Conservation (phyloP, 2,888 invertebrate genomes). For the Chrysomela aeneicollis region DNA sequence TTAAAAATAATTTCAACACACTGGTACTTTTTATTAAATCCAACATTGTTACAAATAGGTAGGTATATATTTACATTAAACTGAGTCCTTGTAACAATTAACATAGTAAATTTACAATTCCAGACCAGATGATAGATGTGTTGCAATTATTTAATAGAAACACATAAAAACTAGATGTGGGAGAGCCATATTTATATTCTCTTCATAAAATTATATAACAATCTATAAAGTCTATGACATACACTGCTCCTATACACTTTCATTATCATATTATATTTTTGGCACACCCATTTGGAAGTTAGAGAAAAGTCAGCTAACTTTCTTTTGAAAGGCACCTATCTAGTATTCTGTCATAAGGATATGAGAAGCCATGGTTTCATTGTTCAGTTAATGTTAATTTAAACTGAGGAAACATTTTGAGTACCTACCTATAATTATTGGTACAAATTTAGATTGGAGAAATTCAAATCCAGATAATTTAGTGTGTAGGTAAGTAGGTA, state of each 20-base stretch:
- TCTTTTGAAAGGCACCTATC: conserved; percentile 58
- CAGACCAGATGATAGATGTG: conserved; percentile 42
- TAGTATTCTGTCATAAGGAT: conserved; percentile 36
- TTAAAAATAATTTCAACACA: conserved; percentile 44
- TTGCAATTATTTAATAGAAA: conserved; percentile 32
- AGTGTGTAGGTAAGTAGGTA: too few species aligned
- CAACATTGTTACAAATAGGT: conserved; percentile 58
- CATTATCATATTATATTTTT: conserved; percentile 52
- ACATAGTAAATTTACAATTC: conserved; percentile 48
- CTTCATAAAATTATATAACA: conserved; percentile 57
- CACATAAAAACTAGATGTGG: conserved; percentile 49
- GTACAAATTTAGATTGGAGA: too few species aligned
- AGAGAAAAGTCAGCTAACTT: conserved; percentile 49
- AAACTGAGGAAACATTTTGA: too few species aligned
- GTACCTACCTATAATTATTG: too few species aligned
- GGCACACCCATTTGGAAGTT: conserved; percentile 59
- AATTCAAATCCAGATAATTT: too few species aligned
- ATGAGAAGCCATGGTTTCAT: not conserved
- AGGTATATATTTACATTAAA: conserved; percentile 54
- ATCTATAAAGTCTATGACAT: conserved; percentile 62
- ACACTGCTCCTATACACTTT: conserved; percentile 54
- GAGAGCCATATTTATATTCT: conserved; percentile 47
- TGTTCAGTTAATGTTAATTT: too few species aligned
- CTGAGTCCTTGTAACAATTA: conserved; percentile 53
- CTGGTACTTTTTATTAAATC: conserved; percentile 54